Percentiles rank a stretch among this genome's conserved stretches.
These are phyloP conservation scores for Corythoichthys haematopterus DNA, from an alignment of 2,113 vertebrate species.

Conservation along the genomic window DNA sequence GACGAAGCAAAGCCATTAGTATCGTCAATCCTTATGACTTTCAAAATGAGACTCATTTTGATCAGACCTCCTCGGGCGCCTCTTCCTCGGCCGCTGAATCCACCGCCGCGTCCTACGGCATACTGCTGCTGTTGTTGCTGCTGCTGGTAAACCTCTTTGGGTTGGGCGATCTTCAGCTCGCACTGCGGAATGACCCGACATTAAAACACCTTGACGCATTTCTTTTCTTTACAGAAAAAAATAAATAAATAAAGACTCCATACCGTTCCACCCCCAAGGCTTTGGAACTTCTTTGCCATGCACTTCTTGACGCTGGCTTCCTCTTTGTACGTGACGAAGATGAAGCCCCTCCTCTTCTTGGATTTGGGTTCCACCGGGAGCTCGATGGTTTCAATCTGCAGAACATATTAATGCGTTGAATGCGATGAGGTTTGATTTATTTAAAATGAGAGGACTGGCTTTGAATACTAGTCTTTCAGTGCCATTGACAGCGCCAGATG, in stretches of 20 bases:
- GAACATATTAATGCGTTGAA: background rate
- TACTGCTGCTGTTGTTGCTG: slow-evolving; percentile 80
- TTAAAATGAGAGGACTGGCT: no score
- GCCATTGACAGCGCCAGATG: no score
- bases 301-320: slow-evolving; percentile 92
- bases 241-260: background rate
- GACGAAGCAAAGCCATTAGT: background rate
- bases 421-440: no score
- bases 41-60: no score
- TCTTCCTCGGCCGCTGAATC: slow-evolving; percentile 76
- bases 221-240: background rate
- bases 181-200: slow-evolving; percentile 68
- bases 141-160: slow-evolving; percentile 97
- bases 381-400: slow-evolving; percentile 92
- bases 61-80: slow-evolving; percentile 78
- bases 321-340: slow-evolving; percentile 97
- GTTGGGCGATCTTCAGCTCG: slow-evolving; percentile 96
- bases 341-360: slow-evolving; percentile 95
- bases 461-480: no score
- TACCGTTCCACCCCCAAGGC: slow-evolving; percentile 90
- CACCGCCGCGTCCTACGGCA: slow-evolving; percentile 30
- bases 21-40: background rate
- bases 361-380: slow-evolving; percentile 95
- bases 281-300: slow-evolving; percentile 96
- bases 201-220: background rate